Evolutionary conservation across 2,797 vertebrate species (phyloP).

Genomic region (Perodicticus potto): DNA sequence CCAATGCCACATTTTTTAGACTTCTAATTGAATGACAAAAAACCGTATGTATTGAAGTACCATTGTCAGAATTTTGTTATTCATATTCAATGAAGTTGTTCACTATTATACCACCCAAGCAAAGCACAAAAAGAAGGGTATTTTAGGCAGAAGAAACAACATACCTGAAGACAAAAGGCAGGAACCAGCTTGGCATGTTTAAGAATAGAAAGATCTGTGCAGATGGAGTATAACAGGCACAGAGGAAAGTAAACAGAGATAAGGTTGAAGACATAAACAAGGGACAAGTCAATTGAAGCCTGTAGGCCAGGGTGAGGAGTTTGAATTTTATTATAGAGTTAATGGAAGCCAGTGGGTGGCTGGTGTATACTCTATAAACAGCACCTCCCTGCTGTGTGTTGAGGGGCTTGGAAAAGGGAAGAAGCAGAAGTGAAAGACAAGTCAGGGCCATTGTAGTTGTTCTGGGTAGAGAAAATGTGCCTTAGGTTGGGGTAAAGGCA

Average conservation of each 20-base stretch:
- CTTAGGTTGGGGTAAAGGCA: neutral
- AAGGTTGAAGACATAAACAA: neutral
- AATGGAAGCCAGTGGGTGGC: neutral
- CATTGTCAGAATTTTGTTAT: neutral
- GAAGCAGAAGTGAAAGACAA: neutral
- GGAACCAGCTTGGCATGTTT: neutral
- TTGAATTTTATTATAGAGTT: neutral
- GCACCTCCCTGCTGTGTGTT: neutral
- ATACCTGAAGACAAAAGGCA: neutral
- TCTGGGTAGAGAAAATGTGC: neutral
- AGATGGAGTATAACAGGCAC: neutral
- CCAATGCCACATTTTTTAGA: neutral
- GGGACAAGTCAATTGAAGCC: neutral
- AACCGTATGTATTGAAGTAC: neutral
- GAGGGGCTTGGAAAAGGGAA: neutral
- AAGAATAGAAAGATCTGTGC: neutral
- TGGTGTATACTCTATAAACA: neutral
- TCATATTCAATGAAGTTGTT: neutral
- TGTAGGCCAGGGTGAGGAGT: neutral
- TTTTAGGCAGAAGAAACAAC: constrained; percentile 17
- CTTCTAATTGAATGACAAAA: neutral
- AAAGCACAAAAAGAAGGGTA: neutral
- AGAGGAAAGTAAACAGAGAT: neutral
- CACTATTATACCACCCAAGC: neutral
- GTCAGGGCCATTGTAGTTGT: neutral